Conservation (phyloP, 2,797 vertebrate genomes). For the Gadopsis bispinosus region DNA sequence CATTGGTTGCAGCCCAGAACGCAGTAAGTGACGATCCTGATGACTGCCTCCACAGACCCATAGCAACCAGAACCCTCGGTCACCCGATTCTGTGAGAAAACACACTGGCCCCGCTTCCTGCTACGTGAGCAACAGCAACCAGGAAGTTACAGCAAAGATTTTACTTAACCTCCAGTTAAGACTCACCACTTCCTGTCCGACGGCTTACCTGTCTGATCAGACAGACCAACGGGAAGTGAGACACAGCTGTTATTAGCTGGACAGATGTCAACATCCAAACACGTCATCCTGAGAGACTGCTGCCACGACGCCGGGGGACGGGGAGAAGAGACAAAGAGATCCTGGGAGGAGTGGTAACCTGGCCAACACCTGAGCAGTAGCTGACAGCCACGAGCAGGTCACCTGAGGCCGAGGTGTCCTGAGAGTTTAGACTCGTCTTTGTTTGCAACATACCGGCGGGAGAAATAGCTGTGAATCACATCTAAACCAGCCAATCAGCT, state of each 20-base stretch:
- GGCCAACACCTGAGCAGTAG: slow-evolving; percentile 56
- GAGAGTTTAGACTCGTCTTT: slow-evolving; percentile 2
- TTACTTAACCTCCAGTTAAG: background rate
- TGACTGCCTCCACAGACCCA: too few species aligned
- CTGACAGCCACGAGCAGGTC: slow-evolving; percentile 32
- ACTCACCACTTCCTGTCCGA: background rate
- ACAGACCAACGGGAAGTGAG: background rate
- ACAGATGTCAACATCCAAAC: background rate
- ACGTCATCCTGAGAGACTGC: background rate
- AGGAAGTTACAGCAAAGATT: background rate
- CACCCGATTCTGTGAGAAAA: background rate
- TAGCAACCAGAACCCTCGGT: background rate
- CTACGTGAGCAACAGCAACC: background rate
- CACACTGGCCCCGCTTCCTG: background rate
- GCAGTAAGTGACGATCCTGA: background rate
- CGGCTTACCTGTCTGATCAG: background rate
- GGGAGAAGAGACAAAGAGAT: slow-evolving; percentile 7
- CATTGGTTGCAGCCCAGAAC: background rate
- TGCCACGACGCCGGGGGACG: background rate
- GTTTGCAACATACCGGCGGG: background rate
- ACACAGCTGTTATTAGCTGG: background rate
- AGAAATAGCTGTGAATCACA: background rate
- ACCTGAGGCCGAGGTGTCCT: slow-evolving; percentile 14
- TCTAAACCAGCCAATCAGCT: background rate
- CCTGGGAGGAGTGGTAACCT: slow-evolving; percentile 49